Evolutionary conservation across 2,797 vertebrate species (phyloP).

Genomic region (Antennarius maculatus): DNA sequence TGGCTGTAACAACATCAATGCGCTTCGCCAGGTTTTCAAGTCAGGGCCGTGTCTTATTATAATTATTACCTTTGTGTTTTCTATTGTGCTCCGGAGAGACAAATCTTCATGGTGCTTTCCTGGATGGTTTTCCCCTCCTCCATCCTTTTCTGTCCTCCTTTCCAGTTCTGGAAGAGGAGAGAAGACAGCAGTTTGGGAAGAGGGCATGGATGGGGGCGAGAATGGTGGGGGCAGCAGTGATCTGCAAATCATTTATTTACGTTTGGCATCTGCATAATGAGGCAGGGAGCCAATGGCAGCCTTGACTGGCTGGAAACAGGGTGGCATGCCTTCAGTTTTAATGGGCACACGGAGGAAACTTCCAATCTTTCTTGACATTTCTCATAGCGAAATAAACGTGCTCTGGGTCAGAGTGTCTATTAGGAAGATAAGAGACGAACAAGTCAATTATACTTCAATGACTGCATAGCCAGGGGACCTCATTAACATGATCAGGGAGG

Average conservation of each 20-base stretch:
- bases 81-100: slow-evolving; percentile 59
- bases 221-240: slow-evolving; percentile 61
- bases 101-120: slow-evolving; percentile 53
- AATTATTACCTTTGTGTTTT: slow-evolving; percentile 75
- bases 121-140: slow-evolving; percentile 22
- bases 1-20: slow-evolving; percentile 81
- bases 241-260: slow-evolving; percentile 88
- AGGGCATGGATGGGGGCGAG: slow-evolving; percentile 34
- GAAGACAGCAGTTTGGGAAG: slow-evolving; percentile 50
- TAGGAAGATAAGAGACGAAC: slow-evolving; percentile 98
- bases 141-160: slow-evolving; percentile 51
- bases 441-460: slow-evolving; percentile 99
- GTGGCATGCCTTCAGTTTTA: slow-evolving; percentile 98
- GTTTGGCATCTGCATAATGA: slow-evolving; percentile 95
- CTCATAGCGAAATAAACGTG: slow-evolving; percentile 95
- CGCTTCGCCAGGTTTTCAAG: slow-evolving; percentile 82
- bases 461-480: slow-evolving; percentile 99
- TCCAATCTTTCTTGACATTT: slow-evolving; percentile 99
- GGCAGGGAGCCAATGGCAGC: slow-evolving; percentile 86
- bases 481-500: slow-evolving; percentile 98
- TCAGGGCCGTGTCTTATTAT: slow-evolving; percentile 73
- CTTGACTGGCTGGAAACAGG: slow-evolving; percentile 88
- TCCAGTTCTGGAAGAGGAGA: slow-evolving; percentile 40
- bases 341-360: slow-evolving; percentile 91
- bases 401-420: slow-evolving; percentile 96